Evolutionary conservation across 2,113 vertebrate species (phyloP).

Genomic region (Hippolais icterina): DNA sequence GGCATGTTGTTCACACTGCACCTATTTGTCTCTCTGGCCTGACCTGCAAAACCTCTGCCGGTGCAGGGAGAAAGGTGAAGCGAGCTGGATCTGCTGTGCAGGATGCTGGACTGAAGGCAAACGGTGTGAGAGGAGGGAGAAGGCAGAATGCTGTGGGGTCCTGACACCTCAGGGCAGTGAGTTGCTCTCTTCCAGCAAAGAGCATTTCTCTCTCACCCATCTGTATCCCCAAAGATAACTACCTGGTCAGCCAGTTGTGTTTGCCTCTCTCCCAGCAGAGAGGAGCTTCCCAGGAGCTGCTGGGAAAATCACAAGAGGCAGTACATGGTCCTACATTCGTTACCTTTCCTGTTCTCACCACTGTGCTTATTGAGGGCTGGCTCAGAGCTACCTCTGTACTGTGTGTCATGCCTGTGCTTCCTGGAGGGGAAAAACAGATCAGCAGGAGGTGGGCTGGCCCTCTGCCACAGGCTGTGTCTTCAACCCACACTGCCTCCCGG

Average conservation of each 20-base stretch:
- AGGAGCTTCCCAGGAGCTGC: neutral
- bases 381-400: neutral
- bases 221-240: neutral
- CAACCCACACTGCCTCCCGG: neutral
- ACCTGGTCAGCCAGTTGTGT: rapidly evolving
- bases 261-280: neutral
- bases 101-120: neutral
- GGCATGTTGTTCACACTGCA: neutral
- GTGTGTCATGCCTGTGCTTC: neutral
- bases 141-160: neutral
- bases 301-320: neutral
- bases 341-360: neutral
- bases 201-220: neutral
- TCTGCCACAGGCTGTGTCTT: neutral
- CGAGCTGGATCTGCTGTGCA: neutral
- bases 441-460: neutral
- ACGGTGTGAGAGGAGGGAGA: neutral
- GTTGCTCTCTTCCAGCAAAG: neutral
- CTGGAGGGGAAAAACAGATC: neutral
- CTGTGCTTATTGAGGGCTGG: neutral
- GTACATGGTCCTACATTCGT: rapidly evolving
- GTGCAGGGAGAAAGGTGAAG: neutral
- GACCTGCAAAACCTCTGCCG: neutral
- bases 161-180: neutral
- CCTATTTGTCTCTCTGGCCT: rapidly evolving